Evolutionary conservation across 2,797 vertebrate genomes (phyloP).

Genomic region (Myoxocephalus aenaeus): DNA sequence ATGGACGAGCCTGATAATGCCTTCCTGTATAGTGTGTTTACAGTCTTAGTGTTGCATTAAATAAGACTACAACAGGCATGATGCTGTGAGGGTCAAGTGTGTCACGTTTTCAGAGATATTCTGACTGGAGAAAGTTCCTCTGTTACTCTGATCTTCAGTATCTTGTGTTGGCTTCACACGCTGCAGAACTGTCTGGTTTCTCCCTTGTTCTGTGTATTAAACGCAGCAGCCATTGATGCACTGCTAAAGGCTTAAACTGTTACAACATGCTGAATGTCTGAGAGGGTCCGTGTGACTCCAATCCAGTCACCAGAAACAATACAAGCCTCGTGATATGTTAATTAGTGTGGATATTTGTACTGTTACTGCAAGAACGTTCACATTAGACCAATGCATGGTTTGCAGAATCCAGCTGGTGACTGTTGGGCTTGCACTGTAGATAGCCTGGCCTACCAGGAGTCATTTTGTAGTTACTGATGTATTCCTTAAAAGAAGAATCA

Average conservation of each 20-base stretch:
- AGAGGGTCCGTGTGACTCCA: too few species aligned
- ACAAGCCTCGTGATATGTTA: too few species aligned
- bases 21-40: neutral
- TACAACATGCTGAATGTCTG: slow-evolving; percentile 1
- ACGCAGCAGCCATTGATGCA: slow-evolving; percentile 9
- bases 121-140: neutral
- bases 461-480: neutral
- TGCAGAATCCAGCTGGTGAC: neutral
- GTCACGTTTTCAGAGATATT: too few species aligned
- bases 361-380: too few species aligned
- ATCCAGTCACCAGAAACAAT: too few species aligned
- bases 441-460: neutral
- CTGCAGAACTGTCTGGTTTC: neutral
- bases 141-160: neutral
- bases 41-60: neutral
- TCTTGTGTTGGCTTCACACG: neutral
- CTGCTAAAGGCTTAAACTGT: neutral
- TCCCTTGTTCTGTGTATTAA: neutral
- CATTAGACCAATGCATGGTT: too few species aligned
- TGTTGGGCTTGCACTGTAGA: neutral
- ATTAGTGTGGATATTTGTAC: too few species aligned
- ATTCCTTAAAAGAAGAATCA: neutral
- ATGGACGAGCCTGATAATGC: neutral
- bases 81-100: neutral
- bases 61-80: neutral